phyloP scores from a whole-genome alignment of 37 sponge, comb jelly and placozoan genomes.

The Chondrilla cf. caribensis region DNA sequence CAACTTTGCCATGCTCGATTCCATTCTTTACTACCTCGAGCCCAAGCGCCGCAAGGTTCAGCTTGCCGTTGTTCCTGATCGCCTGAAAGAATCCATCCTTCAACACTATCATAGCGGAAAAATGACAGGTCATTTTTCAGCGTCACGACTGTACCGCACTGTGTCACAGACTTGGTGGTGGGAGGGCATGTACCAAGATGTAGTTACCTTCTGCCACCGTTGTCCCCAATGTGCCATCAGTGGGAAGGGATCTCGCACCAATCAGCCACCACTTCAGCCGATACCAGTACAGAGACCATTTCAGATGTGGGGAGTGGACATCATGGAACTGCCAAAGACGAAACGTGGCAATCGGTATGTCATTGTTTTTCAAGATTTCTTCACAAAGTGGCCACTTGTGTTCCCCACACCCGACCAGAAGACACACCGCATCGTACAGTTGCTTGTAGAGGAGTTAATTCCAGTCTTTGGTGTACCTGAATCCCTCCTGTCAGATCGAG shows the following conservation, averaged over 20 bases:
- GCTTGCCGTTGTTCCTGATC: conserved; percentile 46
- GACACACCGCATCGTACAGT: not conserved
- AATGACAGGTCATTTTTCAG: conserved; percentile 50
- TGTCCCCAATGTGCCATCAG: conserved; percentile 62
- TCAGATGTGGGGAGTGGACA: conserved; percentile 53
- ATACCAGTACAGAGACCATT: conserved; percentile 53
- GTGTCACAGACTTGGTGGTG: conserved; percentile 48
- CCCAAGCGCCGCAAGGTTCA: conserved; percentile 24
- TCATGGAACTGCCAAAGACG: conserved; percentile 50
- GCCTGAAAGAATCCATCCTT: conserved; percentile 21
- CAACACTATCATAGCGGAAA: conserved; percentile 32
- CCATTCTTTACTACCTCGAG: conserved; percentile 41
- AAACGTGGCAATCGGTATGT: conserved; percentile 43
- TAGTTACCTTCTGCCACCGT: not conserved
- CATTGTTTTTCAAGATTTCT: conserved; percentile 55
- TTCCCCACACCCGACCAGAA: conserved; percentile 48
- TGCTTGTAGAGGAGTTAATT: conserved; percentile 13
- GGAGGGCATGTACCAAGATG: conserved; percentile 42
- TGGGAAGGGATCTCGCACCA: conserved; percentile 9
- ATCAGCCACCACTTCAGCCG: conserved; percentile 38
- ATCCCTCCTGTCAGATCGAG: conserved; percentile 21
- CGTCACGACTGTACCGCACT: conserved; percentile 28
- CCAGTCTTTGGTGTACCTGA: conserved; percentile 35
- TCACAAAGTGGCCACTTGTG: conserved; percentile 60
- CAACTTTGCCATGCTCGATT: conserved; percentile 21